phyloP scores from a whole-genome alignment of 2,797 vertebrate species.

The Silurus lanzhouensis region DNA sequence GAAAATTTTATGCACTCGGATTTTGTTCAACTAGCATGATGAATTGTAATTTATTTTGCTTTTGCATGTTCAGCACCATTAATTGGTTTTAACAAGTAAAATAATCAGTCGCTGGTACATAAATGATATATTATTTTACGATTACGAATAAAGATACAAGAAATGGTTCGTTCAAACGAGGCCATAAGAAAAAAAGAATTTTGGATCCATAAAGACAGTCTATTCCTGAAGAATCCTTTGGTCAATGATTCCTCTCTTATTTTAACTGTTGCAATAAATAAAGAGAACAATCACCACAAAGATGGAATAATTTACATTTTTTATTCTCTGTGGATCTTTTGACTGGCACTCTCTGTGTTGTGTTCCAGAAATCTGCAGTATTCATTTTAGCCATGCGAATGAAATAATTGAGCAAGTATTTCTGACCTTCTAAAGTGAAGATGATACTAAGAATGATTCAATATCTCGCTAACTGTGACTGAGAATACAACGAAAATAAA shows the following conservation, averaged over 20 bases:
- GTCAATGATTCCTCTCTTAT: too few species aligned
- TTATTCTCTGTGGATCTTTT: neutral
- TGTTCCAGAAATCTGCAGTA: neutral
- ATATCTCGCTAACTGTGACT: neutral
- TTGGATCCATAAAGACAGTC: neutral
- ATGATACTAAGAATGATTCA: neutral
- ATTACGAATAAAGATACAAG: neutral
- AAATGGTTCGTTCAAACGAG: neutral
- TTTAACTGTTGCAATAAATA: slow-evolving; percentile 10
- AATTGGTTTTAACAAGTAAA: neutral
- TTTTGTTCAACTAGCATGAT: neutral
- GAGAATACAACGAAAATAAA: neutral
- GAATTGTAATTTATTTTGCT: neutral
- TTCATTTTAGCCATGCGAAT: neutral
- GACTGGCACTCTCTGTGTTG: neutral
- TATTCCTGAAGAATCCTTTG: neutral
- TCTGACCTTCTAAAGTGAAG: neutral
- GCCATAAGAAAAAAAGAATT: too few species aligned
- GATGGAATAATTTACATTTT: neutral
- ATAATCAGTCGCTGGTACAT: neutral
- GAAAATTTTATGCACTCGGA: slow-evolving; percentile 2
- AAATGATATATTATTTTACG: neutral
- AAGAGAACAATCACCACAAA: neutral
- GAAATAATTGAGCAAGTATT: neutral
- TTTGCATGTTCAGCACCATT: neutral